Percentiles rank a stretch among this genome's conserved stretches.
Evolutionary conservation across 2,888 invertebrate species (phyloP).

Genomic region (Caenorhabditis zanzibari): DNA sequence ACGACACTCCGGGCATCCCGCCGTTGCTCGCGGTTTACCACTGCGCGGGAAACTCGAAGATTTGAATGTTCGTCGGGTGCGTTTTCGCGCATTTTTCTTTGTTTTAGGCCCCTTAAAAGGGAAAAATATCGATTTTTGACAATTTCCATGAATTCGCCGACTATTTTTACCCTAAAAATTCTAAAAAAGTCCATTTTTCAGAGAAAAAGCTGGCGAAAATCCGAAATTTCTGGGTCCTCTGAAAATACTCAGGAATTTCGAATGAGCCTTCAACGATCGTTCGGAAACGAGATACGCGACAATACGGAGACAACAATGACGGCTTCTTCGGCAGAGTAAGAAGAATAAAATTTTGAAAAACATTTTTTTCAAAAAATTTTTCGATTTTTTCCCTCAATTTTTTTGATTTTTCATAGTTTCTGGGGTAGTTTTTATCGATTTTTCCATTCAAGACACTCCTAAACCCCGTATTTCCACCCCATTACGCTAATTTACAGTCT

Average conservation of each 20-base stretch:
- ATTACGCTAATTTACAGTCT: background rate
- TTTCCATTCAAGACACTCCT: background rate
- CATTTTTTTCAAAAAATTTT: slow-evolving; percentile 18
- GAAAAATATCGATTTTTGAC: background rate
- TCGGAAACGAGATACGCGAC: slow-evolving; percentile 53
- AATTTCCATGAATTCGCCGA: background rate
- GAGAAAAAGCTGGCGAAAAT: background rate
- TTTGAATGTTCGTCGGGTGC: background rate
- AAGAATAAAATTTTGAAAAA: background rate
- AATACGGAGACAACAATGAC: slow-evolving; percentile 19
- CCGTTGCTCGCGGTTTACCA: background rate
- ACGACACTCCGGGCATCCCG: background rate
- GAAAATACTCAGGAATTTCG: background rate
- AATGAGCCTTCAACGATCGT: slow-evolving; percentile 58
- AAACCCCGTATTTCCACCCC: background rate
- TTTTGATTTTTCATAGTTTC: background rate
- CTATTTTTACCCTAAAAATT: background rate
- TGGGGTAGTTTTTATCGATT: no score
- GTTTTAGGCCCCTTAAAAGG: background rate
- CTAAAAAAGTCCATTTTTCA: background rate
- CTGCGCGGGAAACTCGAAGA: background rate
- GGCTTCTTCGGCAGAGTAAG: slow-evolving; percentile 44
- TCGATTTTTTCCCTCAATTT: background rate
- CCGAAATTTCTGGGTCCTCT: background rate
- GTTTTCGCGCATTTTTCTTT: background rate